Percentiles rank a stretch among this genome's conserved stretches.
phyloP scores from a whole-genome alignment of 53 echinoderm and acorn worm species.

The Crossaster papposus region DNA sequence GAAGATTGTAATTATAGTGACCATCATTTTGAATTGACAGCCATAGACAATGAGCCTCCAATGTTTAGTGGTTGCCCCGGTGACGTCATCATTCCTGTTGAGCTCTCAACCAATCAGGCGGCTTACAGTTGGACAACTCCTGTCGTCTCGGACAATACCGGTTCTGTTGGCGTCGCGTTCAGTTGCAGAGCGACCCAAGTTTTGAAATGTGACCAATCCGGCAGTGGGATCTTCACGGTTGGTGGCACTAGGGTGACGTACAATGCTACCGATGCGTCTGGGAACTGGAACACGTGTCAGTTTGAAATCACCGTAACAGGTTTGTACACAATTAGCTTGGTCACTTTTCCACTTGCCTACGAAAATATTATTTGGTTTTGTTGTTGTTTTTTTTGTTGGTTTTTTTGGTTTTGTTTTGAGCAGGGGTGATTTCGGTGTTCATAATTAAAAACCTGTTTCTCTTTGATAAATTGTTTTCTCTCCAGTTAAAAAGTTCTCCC shows the following conservation, averaged over 20 bases:
- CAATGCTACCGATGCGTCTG: conserved; percentile 28
- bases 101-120: background rate
- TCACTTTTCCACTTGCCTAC: too few relatives aligned
- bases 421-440: background rate
- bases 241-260: conserved; percentile 51
- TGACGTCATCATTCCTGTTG: conserved; percentile 10
- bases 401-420: too few relatives aligned
- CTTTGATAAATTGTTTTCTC: too few relatives aligned
- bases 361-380: too few relatives aligned
- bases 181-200: background rate
- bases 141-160: conserved; percentile 11
- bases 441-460: too few relatives aligned
- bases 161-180: background rate
- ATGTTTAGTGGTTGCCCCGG: conserved; percentile 10
- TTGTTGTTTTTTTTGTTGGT: too few relatives aligned
- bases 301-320: conserved; percentile 55
- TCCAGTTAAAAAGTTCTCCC: too few relatives aligned
- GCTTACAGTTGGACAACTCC: conserved; percentile 6
- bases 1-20: background rate
- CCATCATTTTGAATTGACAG: background rate
- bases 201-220: background rate
- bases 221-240: conserved; percentile 30
- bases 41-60: conserved; percentile 40
- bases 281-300: conserved; percentile 20
- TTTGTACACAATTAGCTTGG: background rate